Base-by-base conservation (phyloP, 2,888 invertebrate genomes). In the Opisthograptis luteolata region DNA sequence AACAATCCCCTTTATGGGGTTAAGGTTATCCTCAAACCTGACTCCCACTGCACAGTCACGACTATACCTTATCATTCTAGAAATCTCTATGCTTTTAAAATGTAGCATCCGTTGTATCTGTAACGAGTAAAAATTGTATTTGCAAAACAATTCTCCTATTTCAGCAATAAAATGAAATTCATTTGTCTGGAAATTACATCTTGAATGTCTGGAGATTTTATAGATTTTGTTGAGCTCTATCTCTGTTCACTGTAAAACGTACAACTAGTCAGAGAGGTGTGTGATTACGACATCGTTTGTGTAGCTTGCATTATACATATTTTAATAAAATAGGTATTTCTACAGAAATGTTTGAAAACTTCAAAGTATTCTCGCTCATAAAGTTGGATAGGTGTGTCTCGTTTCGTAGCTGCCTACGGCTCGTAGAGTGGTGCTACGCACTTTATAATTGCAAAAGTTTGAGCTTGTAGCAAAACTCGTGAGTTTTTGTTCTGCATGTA, bases 401-500 rank as follows among this genome's bases (percentile, higher is more conserved):
- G 49, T 45, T 41, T 32, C 55, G 58, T 60, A 60, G 60, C 58
- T 12, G 46, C 42, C 61, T 56, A 56, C 56, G 43, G 31, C 40
- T 50, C 54, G 51, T 54, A 56, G 55, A 40, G 37, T 35, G 30
- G 31, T 40, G 55, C 54, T 56, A 58, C 61, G 55, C 45, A 55
- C 40, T 34, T 30, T 42, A 27, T 59, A 42, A 62, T 62, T 62
- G 55, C 48, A 31, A 59, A 62, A 59, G 59, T 62, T 62, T 35
- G 30, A 19, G 47, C 34, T 51, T 30, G 20, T 34, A 48, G 28
- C 36, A 41, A 45, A 49, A 39, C 34, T 48, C 31, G 44, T n/a
- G 44, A 50, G 48, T 46, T 48, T 54, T 39, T 51, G 24, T 40
- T 39, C 36, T 44, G 55, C 54, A 51, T 45, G 45, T 54, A 47